Base-by-base conservation (phyloP, 2,113 vertebrate genomes). In the Prietella phreatophila region DNA sequence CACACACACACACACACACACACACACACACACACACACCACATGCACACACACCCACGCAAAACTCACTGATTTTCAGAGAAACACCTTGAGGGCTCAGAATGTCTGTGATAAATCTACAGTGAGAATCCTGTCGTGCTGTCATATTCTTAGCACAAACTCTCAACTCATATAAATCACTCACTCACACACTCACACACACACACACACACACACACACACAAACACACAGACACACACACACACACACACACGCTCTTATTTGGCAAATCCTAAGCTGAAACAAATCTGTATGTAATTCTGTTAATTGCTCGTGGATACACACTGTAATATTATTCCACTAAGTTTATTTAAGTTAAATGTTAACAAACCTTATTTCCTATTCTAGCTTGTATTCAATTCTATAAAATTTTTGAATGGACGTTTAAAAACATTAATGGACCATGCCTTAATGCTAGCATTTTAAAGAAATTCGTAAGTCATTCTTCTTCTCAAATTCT, bases 141-240 rank as follows among this genome's bases (percentile, higher is more conserved):
- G 73, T 76, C 73, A 76, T 76, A 47, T 76, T 76, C 39, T 50
- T 42, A 76, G 39, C 73, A 47, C 39, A 22, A 76, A 13, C 3
- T 47, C 73, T 76, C 25, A 76, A 27, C 73, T 76, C 73, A 76
- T 50, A 25, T 50, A 76, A 50, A 50, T 76, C 36, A 42, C 71
- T 25, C 71, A 25, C 67, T 36, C 67, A 71, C 67, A 71, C 67
- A 71, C 67, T 36, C 67, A 71, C 67, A 71, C 67, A 69, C 67
- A 71, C 67, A 71, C 67, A 71, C 67, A 71, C 67, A 39, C 69
- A 39, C 69, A 71, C 67, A 71, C 67, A 71, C 67, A 69, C 67
- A 71, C 67, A 71, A 30, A 71, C 67, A 71, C 67, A 39, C 69
- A 39, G n/a, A n/a, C 67, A 71, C 67, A 71, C 67, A 71, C 67